These are phyloP conservation scores for Syngnathus acus DNA, from an alignment of 2,797 vertebrate genomes.

Conservation along the genomic window DNA sequence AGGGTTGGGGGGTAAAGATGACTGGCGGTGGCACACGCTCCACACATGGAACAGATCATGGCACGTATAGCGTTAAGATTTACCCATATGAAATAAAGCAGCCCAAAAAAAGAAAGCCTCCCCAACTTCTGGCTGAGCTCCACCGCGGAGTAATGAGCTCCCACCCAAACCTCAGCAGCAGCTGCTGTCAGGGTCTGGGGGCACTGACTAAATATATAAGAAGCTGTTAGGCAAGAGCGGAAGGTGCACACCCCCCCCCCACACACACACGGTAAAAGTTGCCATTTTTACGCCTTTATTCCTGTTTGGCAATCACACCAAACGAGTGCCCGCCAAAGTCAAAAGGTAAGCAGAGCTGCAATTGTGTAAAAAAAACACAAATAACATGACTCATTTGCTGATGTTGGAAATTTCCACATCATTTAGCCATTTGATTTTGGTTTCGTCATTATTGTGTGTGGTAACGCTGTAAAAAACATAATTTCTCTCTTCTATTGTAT, in stretches of 20 bases:
- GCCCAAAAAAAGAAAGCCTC: conserved; percentile 51
- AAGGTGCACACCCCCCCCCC: conserved; percentile 21
- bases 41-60: conserved; percentile 69
- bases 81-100: conserved; percentile 62
- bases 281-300: background rate
- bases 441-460: background rate
- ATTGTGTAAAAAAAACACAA: background rate
- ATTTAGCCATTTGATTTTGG: background rate
- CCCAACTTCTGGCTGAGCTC: conserved; percentile 53
- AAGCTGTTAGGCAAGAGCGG: conserved; percentile 22
- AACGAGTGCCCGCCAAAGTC: background rate
- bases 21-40: conserved; percentile 53
- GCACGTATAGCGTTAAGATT: conserved; percentile 49
- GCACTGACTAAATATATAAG: conserved; percentile 52
- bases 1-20: conserved; percentile 16
- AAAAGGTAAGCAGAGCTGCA: background rate
- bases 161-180: conserved; percentile 65
- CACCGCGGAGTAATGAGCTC: conserved; percentile 64
- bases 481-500: background rate
- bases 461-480: background rate
- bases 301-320: background rate
- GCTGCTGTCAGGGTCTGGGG: conserved; percentile 66
- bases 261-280: conserved; percentile 21
- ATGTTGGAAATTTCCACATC: background rate
- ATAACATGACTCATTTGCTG: no score